Base-by-base conservation (phyloP, 1,140 invertebrate species). In the Saxidomus purpurata region DNA sequence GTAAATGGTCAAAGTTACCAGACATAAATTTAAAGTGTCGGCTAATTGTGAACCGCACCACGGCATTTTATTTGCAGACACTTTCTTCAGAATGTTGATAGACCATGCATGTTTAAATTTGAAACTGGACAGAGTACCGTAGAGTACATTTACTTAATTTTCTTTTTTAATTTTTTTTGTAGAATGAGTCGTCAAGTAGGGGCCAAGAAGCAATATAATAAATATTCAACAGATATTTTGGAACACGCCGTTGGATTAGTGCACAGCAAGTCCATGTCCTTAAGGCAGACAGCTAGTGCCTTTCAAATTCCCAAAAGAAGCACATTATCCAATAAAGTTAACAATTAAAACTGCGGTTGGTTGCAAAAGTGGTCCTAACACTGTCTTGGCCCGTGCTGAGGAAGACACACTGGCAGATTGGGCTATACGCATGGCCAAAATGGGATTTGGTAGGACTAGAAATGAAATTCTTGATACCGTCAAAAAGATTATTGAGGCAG, bases 381-480 rank as follows among this genome's bases (percentile, higher is more conserved):
- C 74, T 15, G 49, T 86, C 1, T 47, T 89, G 31, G 63, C 63
- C 4, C 31, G 36, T 0, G 49, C 38, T 25, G 90, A 89, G 36
- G 87, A 89, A 47, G 25, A 34, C 3, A 38, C 28, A 17, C 25
- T 89, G 17, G 87, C 40, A 28, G 59, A 89, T 22, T 91, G 77
- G 87, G 67, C 71, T 6, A 25, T 89, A 1, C 25, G 63, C 31
- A 85, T 91, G 55, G 38, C 76, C 0, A 61, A 63, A 31, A 69
- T 84, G 1, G 87, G 90, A 2, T 86, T 69, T 76, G 90, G 81
- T 11, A 36, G 81, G 31, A 89, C 90, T 6, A 63, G 47, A 13
- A 19, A 85, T 25, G 90, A 91, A 34, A 22, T 86, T n/a, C 19
- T 40, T 31, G 22, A 86, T 8, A 74, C 82, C 3, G 90, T 85